phyloP scores from a whole-genome alignment of 2,797 vertebrate genomes.

The Hyperoplus immaculatus region DNA sequence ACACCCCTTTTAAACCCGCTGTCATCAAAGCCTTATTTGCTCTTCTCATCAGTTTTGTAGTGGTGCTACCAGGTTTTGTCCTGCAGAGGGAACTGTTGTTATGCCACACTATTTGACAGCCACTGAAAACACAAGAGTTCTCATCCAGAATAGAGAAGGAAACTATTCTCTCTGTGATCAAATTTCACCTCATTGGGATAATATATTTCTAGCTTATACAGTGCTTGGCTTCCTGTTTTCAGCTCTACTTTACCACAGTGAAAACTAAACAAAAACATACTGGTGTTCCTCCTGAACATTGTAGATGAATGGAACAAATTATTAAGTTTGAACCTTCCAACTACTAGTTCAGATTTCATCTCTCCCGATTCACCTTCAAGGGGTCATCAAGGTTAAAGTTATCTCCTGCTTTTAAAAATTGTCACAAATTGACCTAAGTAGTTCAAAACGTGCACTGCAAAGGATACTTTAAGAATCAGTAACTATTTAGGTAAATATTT shows the following conservation, averaged over 20 bases:
- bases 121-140: background rate
- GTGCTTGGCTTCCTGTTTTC: constrained; percentile 18
- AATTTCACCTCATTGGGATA: background rate
- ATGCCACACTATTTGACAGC: background rate
- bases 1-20: constrained; percentile 11
- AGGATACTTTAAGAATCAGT: no score
- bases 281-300: background rate
- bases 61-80: constrained; percentile 17
- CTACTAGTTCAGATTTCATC: background rate
- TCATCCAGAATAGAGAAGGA: no score
- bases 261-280: background rate
- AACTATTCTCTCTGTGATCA: background rate
- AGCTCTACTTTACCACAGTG: background rate
- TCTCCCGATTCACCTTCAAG: background rate
- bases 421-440: no score
- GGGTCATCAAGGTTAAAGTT: no score
- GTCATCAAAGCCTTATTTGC: constrained; percentile 6
- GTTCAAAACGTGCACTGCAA: no score
- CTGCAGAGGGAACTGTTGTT: constrained; percentile 52
- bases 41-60: background rate
- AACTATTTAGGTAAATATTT: no score
- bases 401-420: no score
- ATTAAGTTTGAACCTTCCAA: background rate
- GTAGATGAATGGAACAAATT: background rate
- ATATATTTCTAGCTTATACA: background rate